A percentile compares a stretch with the other conserved stretches of the same genome.
phyloP scores from a whole-genome alignment of 2,113 vertebrate genomes.

The Pionites leucogaster region DNA sequence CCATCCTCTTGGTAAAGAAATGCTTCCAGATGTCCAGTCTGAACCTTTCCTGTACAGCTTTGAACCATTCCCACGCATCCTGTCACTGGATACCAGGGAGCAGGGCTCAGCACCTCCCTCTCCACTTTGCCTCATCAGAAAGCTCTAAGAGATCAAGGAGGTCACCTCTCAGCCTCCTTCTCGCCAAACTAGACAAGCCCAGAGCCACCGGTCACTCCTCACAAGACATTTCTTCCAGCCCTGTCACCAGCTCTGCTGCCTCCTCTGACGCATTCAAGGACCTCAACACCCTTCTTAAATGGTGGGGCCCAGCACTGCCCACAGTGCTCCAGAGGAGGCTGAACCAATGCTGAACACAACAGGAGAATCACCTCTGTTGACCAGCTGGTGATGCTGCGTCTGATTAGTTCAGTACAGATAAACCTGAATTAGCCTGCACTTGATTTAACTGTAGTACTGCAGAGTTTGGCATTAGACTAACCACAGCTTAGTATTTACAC shows the following conservation, averaged over 20 bases:
- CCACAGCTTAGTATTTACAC: neutral
- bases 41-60: neutral
- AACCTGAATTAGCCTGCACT: neutral
- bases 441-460: neutral
- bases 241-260: neutral
- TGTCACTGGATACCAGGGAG: neutral
- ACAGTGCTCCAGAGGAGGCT: neutral
- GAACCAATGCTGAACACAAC: accelerated
- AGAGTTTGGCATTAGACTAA: neutral
- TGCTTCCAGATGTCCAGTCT: neutral
- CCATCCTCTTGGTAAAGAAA: neutral
- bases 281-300: neutral
- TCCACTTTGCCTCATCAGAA: neutral
- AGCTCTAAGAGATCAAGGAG: neutral
- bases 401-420: neutral
- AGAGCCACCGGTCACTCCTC: neutral
- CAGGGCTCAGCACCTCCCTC: neutral
- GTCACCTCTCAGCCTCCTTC: neutral
- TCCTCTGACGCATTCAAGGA: neutral
- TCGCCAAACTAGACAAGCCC: neutral
- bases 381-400: neutral
- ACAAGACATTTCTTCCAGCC: neutral
- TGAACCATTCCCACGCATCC: accelerated
- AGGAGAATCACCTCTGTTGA: neutral
- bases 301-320: no score